Conservation (phyloP, 2,888 invertebrate species). For the Sphaerophoria rueppellii region DNA sequence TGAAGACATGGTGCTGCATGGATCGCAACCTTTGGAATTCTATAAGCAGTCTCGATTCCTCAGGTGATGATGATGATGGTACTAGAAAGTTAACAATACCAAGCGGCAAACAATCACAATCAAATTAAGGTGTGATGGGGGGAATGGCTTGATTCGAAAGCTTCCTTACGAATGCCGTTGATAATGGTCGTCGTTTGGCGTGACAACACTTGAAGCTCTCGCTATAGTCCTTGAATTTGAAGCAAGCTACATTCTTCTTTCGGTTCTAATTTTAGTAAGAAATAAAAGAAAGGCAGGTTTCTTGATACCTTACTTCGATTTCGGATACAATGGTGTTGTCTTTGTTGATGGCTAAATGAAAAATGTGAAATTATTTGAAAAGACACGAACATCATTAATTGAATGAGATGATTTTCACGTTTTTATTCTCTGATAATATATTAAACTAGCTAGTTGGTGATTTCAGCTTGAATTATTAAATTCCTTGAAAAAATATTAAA, state of each 20-base stretch:
- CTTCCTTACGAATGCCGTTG: constrained; percentile 54
- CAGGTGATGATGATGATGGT: not conserved
- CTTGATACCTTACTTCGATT: not conserved
- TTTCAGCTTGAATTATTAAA: not conserved
- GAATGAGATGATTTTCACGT: constrained; percentile 63
- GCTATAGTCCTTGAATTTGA: constrained; percentile 15
- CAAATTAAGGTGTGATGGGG: too few species aligned
- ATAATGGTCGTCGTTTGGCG: constrained; percentile 37
- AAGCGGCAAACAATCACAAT: not conserved
- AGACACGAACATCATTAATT: constrained; percentile 69
- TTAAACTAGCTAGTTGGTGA: not conserved
- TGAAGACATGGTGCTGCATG: constrained; percentile 66
- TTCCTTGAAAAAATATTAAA: too few species aligned
- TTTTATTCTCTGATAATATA: constrained; percentile 26
- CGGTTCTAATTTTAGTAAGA: constrained; percentile 47
- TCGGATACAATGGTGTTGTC: not conserved
- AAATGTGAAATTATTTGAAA: constrained; percentile 73
- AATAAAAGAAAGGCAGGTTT: constrained; percentile 11
- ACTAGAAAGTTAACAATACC: not conserved
- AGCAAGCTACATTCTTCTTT: constrained; percentile 44
- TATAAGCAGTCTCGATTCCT: constrained; percentile 24
- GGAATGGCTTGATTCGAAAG: not conserved
- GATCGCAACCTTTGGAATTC: constrained; percentile 67
- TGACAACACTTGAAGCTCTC: constrained; percentile 44
- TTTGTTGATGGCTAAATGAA: constrained; percentile 68